Evolutionary conservation across 2,888 invertebrate species (phyloP).

Genomic region (Anorthoa munda): DNA sequence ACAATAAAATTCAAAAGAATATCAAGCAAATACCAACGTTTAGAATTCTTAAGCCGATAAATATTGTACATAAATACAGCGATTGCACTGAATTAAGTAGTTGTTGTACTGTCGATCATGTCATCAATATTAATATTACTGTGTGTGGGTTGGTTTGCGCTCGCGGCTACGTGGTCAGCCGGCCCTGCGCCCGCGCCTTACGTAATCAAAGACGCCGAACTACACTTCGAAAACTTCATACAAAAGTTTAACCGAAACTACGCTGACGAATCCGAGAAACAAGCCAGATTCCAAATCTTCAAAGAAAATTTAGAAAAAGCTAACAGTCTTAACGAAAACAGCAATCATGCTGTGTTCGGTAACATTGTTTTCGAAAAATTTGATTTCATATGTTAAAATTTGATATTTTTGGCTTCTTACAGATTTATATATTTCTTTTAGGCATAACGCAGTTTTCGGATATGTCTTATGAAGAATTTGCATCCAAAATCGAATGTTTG

Average conservation of each 20-base stretch:
- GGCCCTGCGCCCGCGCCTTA: background rate
- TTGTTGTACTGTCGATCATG: no score
- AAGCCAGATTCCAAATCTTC: slow-evolving; percentile 47
- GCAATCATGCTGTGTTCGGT: slow-evolving; percentile 42
- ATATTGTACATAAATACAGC: no score
- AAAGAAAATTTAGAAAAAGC: slow-evolving; percentile 34
- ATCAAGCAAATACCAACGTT: no score
- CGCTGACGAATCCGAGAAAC: slow-evolving; percentile 39
- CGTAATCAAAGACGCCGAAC: slow-evolving; percentile 35
- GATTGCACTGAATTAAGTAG: no score
- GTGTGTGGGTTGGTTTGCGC: slow-evolving; percentile 4
- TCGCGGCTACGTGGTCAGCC: background rate
- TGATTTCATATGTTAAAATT: background rate
- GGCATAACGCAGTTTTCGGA: slow-evolving; percentile 55
- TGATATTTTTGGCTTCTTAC: no score
- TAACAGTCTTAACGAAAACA: slow-evolving; percentile 26
- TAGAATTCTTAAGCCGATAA: no score
- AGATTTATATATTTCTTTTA: slow-evolving; percentile 8
- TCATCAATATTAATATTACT: no score
- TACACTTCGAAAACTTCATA: slow-evolving; percentile 48
- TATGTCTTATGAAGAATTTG: slow-evolving; percentile 29
- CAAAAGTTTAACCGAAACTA: slow-evolving; percentile 34
- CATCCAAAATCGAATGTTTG: background rate
- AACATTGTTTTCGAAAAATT: background rate
- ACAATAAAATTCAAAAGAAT: no score